Evolutionary conservation across 2,797 vertebrate genomes (phyloP), one percentile per base, ranked within the genome.

Genomic region (Sebastes cheni): DNA sequence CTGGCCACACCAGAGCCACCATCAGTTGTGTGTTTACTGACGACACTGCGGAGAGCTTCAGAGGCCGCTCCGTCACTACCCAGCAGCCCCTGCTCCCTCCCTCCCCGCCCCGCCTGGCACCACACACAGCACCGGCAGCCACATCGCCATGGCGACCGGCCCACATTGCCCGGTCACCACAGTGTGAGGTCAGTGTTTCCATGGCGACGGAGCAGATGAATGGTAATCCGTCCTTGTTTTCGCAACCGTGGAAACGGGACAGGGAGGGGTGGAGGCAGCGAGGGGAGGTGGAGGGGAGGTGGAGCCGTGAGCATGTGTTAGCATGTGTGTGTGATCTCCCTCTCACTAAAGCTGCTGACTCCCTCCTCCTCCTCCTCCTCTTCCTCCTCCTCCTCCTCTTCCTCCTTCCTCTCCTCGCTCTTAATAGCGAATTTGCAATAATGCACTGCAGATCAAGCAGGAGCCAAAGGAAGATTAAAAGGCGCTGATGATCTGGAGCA

Each of bases 181-280:
- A 79, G 89, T 89, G 88, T 94, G 95, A 95, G 91, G 93, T 96
- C 94, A 95, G 89, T 88, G 92, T 96, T 94, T 92, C 95, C 93
- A 96, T 95, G 89, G 92, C 76, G 82, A 95, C 52, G 55, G 80
- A 93, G 88, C 94, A 92, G 90, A 92, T 93, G 90, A 95, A 80
- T 71, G 64, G 86, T 95, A 94, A 94, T 94, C 93, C 86, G 88
- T 89, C 91, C 89, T 92, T 92, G 91, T 94, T 94, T 91, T 89
- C 92, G 88, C 81, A 36, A 71, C 79, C 30, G 83, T 71, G 75
- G 80, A 87, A 81, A 77, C 82, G 72, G 79, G 83, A 69, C 2
- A 13, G 79, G 61, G 77, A 5, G 73, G 73, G 80, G 80, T 0
- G 69, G 73, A 60, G 72, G 36, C 2, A 6, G 65, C 11, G 36